Conservation (phyloP, 2,888 invertebrate species). For the Cordylochernes scorpioides region DNA sequence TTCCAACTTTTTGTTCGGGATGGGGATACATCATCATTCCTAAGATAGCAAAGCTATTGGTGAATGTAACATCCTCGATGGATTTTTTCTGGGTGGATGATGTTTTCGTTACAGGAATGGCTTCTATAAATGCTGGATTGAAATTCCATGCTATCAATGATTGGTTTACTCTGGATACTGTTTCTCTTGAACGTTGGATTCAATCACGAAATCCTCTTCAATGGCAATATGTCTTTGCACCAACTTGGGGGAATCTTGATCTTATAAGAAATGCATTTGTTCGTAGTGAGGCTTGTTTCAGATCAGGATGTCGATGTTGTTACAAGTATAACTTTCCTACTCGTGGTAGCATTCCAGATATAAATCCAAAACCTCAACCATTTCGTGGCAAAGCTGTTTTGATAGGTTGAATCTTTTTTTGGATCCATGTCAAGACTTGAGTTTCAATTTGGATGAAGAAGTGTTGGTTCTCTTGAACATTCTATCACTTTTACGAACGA, state of each 20-base stretch:
- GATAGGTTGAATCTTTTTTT: no score
- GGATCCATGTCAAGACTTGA: no score
- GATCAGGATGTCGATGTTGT: conserved; percentile 5
- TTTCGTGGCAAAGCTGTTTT: no score
- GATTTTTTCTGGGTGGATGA: conserved; percentile 78
- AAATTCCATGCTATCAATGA: conserved; percentile 4
- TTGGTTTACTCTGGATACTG: conserved; percentile 6
- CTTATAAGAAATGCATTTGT: conserved; percentile 3
- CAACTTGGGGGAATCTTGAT: conserved; percentile 9
- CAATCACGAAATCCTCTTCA: neutral
- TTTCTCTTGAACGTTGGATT: conserved; percentile 6
- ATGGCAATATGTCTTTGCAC: conserved; percentile 8
- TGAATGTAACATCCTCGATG: conserved; percentile 32
- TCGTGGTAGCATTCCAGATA: no score
- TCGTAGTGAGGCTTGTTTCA: conserved; percentile 4
- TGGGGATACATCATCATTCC: conserved; percentile 55
- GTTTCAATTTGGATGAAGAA: no score
- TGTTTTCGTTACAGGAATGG: conserved; percentile 46
- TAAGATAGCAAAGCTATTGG: conserved; percentile 31
- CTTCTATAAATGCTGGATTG: conserved; percentile 5
- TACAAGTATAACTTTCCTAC: no score
- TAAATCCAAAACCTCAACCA: no score
- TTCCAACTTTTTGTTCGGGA: conserved; percentile 51
- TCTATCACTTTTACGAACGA: no score
- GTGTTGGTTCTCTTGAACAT: no score